Conservation (phyloP, 1,140 invertebrate genomes). For the Battus philenor region DNA sequence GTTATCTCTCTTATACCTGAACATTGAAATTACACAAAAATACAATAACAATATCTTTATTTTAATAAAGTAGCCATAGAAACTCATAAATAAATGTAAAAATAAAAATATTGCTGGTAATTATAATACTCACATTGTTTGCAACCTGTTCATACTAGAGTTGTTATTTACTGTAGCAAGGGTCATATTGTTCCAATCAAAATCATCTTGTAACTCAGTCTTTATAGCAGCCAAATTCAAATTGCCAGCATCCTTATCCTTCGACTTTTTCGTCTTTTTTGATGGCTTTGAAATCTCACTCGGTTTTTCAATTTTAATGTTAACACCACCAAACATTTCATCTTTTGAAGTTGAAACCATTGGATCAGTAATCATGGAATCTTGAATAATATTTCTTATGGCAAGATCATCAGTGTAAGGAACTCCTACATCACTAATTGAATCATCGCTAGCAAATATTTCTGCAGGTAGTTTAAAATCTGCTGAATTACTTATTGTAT, state of each 20-base stretch:
- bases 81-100: constrained; percentile 2
- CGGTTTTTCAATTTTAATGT: constrained; percentile 60
- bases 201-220: constrained; percentile 68
- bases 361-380: constrained; percentile 31
- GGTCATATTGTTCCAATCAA: constrained; percentile 69
- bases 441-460: constrained; percentile 70
- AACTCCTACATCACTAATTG: constrained; percentile 53
- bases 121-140: constrained; percentile 46
- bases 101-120: constrained; percentile 18
- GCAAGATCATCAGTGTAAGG: constrained; percentile 36
- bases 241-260: constrained; percentile 33
- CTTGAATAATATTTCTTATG: constrained; percentile 37
- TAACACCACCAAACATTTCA: constrained; percentile 64
- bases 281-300: constrained; percentile 22
- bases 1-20: constrained; percentile 69
- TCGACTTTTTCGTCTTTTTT: constrained; percentile 54
- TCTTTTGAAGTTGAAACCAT: constrained; percentile 42
- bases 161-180: constrained; percentile 64
- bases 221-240: constrained; percentile 65
- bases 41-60: constrained; percentile 3
- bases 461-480: constrained; percentile 66
- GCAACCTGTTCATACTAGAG: constrained; percentile 52
- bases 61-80: constrained; percentile 1
- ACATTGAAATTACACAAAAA: constrained; percentile 41
- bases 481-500: constrained; percentile 48